Percentiles rank a stretch among this genome's conserved stretches.
These are phyloP conservation scores for Vanessa atalanta DNA, from an alignment of 1,140 invertebrate species.

Conservation along the genomic window DNA sequence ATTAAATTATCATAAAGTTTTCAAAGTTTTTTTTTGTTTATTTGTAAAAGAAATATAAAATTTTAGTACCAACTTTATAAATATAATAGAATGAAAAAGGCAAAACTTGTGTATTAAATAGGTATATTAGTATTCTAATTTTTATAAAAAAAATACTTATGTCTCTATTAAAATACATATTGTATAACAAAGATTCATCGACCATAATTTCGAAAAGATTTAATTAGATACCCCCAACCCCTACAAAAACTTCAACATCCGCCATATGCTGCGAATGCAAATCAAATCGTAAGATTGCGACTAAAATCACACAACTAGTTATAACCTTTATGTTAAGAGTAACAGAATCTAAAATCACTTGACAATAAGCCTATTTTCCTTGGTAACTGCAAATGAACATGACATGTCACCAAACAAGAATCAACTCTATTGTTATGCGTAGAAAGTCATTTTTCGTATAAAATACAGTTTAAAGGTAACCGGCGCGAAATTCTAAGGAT, in stretches of 20 bases:
- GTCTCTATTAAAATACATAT: not conserved
- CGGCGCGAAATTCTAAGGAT: constrained; percentile 28
- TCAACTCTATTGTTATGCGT: not conserved
- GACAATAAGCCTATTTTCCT: not conserved
- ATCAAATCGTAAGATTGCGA: constrained; percentile 2
- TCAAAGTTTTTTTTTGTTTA: no score
- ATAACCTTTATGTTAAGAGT: not conserved
- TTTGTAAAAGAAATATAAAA: no score
- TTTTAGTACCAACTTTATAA: not conserved
- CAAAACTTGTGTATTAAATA: no score
- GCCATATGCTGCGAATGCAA: constrained; percentile 41
- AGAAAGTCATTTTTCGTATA: not conserved
- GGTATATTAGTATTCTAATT: no score
- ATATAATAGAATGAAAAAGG: no score
- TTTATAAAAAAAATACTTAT: not conserved
- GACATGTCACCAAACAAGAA: not conserved
- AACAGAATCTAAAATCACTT: not conserved
- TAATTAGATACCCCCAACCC: constrained; percentile 36
- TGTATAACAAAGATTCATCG: not conserved
- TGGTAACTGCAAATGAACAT: constrained; percentile 1
- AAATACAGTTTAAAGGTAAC: constrained; percentile 2
- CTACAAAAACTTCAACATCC: constrained; percentile 48
- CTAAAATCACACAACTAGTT: not conserved
- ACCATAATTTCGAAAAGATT: constrained; percentile 17
- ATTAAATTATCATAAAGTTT: no score